Conservation (phyloP, 2,888 invertebrate species). For the Trissolcus japonicus region DNA sequence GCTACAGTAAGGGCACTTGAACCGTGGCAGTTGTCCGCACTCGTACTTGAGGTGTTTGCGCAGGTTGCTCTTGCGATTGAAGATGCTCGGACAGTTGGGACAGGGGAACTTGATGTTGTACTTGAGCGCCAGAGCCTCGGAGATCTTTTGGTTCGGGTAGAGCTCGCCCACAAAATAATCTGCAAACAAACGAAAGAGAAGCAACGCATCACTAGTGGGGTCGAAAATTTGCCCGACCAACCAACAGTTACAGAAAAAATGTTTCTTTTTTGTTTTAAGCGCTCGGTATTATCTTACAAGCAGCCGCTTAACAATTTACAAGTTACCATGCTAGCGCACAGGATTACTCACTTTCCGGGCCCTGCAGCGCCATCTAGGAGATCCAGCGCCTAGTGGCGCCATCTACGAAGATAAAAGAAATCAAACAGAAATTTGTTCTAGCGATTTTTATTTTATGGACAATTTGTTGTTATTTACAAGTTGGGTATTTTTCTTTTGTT, state of each 20-base stretch:
- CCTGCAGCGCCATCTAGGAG: not conserved
- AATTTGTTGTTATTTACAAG: not conserved
- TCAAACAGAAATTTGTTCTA: not conserved
- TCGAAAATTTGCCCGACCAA: constrained; percentile 7
- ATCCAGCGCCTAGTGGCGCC: too few species aligned
- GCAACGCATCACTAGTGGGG: constrained; percentile 36
- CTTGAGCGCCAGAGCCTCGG: constrained; percentile 47
- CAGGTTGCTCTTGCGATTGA: constrained; percentile 68
- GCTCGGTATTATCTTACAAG: constrained; percentile 1
- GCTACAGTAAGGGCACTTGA: constrained; percentile 73
- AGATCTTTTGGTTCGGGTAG: constrained; percentile 44
- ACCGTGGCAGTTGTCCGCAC: constrained; percentile 73
- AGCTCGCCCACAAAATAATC: constrained; percentile 46
- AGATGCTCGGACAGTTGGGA: constrained; percentile 67
- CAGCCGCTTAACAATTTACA: not conserved
- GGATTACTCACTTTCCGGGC: too few species aligned
- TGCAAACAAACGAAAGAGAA: constrained; percentile 60
- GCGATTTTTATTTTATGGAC: not conserved
- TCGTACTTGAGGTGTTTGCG: constrained; percentile 72
- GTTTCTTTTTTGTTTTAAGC: too few species aligned
- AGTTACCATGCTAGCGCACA: too few species aligned
- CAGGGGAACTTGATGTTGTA: constrained; percentile 64
- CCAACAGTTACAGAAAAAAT: not conserved
- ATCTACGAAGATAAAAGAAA: not conserved
- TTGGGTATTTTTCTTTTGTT: constrained; percentile 5